These are phyloP conservation scores for Scaptomyza hsui DNA, from an alignment of 1,140 invertebrate species.

Conservation along the genomic window DNA sequence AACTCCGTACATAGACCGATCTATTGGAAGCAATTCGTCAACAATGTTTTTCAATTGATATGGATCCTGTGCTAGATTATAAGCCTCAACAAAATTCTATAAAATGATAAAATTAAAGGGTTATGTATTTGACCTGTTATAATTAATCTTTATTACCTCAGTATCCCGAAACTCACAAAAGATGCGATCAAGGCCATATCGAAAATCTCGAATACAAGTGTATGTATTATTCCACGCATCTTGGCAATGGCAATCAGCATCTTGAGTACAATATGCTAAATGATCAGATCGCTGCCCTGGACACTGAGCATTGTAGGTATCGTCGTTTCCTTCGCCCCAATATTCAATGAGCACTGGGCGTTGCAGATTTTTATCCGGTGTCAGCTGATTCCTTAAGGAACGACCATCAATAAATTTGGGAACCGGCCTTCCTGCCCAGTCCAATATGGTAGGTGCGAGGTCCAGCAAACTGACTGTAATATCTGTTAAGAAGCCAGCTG, in stretches of 20 bases:
- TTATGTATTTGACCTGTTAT: background rate
- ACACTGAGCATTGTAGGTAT: slow-evolving; percentile 85
- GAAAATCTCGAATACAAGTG: slow-evolving; percentile 88
- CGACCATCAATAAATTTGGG: slow-evolving; percentile 86
- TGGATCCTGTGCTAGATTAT: slow-evolving; percentile 88
- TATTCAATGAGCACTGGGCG: slow-evolving; percentile 91
- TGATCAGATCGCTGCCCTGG: slow-evolving; percentile 85
- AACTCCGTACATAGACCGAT: slow-evolving; percentile 64
- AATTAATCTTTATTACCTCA: slow-evolving; percentile 85
- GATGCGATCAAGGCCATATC: slow-evolving; percentile 86
- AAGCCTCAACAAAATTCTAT: slow-evolving; percentile 89
- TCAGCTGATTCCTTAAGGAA: slow-evolving; percentile 84
- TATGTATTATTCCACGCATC: slow-evolving; percentile 94
- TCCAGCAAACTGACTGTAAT: slow-evolving; percentile 91
- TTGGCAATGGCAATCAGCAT: slow-evolving; percentile 91
- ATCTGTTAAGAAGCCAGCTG: slow-evolving; percentile 82
- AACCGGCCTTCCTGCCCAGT: slow-evolving; percentile 85
- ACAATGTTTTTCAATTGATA: slow-evolving; percentile 89
- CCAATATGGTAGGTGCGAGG: slow-evolving; percentile 91
- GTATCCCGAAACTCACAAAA: slow-evolving; percentile 91
- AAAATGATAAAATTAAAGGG: slow-evolving; percentile 54
- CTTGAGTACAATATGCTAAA: slow-evolving; percentile 87
- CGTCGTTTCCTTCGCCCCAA: slow-evolving; percentile 88
- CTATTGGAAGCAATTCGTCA: slow-evolving; percentile 84
- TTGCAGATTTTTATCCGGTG: slow-evolving; percentile 45